Conservation (phyloP, 2,888 invertebrate genomes). For the Cheilosia vulpina region DNA sequence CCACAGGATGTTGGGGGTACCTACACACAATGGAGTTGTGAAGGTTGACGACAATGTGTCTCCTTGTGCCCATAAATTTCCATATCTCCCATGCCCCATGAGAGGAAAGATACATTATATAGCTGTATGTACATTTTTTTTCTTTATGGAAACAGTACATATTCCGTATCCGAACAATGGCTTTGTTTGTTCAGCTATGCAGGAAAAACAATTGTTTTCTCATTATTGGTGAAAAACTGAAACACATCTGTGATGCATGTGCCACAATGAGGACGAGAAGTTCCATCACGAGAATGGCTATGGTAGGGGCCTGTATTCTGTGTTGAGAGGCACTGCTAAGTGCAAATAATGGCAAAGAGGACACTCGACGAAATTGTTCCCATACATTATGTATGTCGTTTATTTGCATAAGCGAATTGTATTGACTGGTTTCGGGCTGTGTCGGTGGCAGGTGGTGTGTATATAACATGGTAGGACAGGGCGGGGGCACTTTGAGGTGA, state of each 20-base stretch:
- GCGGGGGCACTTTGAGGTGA: not conserved
- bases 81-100: not conserved
- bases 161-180: not conserved
- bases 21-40: conserved; percentile 51
- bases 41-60: conserved; percentile 55
- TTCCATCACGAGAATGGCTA: conserved; percentile 2
- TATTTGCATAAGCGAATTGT: conserved; percentile 20
- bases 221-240: conserved; percentile 36
- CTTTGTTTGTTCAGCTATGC: conserved; percentile 27
- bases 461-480: not conserved
- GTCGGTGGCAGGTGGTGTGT: not conserved
- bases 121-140: not conserved
- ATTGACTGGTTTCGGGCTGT: not conserved
- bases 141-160: not conserved
- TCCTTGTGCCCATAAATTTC: conserved; percentile 39
- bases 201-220: conserved; percentile 29
- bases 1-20: conserved; percentile 60
- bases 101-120: conserved; percentile 27
- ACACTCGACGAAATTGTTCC: not conserved
- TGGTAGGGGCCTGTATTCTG: not conserved
- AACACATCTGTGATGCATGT: conserved; percentile 25
- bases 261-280: conserved; percentile 22
- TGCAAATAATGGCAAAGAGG: not conserved
- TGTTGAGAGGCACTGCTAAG: conserved; percentile 10
- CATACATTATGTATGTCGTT: not conserved